A percentile compares a stretch with the other conserved stretches of the same genome.
phyloP scores from a whole-genome alignment of 2,113 vertebrate species.

The Thamnophis sirtalis region DNA sequence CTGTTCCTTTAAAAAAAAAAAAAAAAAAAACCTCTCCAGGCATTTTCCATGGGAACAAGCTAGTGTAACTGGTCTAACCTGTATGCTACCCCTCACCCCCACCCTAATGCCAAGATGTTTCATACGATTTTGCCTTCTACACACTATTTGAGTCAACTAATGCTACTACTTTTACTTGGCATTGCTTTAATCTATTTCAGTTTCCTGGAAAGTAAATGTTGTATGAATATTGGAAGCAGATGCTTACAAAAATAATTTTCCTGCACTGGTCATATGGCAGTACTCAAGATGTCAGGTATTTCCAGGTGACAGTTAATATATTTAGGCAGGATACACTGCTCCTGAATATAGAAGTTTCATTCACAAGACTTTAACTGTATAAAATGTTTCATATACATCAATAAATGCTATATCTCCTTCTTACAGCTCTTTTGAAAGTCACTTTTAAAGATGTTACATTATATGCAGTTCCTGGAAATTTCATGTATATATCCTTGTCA shows the following conservation, averaged over 20 bases:
- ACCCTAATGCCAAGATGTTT: not conserved
- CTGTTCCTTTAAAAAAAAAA: not conserved
- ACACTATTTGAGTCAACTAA: not conserved
- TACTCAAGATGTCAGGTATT: not conserved
- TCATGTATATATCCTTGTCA: not conserved
- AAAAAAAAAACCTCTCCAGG: not conserved
- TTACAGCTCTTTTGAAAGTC: not conserved
- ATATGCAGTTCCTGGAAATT: not conserved
- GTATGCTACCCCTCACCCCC: not conserved
- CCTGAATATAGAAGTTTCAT: not conserved
- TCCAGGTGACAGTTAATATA: not conserved
- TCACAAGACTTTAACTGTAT: not conserved
- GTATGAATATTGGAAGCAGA: not conserved
- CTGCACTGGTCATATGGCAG: not conserved
- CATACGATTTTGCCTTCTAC: not conserved
- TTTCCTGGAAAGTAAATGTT: not conserved
- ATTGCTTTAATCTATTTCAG: not conserved
- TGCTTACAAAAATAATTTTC: not conserved
- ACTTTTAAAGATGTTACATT: not conserved
- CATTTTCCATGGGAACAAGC: not conserved
- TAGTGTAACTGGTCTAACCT: not conserved
- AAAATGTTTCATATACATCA: not conserved
- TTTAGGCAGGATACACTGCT: not conserved
- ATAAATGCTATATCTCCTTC: not conserved
- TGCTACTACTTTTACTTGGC: not conserved